Conservation (phyloP, 2,888 invertebrate species). For the Xanthostigma xanthostigma region DNA sequence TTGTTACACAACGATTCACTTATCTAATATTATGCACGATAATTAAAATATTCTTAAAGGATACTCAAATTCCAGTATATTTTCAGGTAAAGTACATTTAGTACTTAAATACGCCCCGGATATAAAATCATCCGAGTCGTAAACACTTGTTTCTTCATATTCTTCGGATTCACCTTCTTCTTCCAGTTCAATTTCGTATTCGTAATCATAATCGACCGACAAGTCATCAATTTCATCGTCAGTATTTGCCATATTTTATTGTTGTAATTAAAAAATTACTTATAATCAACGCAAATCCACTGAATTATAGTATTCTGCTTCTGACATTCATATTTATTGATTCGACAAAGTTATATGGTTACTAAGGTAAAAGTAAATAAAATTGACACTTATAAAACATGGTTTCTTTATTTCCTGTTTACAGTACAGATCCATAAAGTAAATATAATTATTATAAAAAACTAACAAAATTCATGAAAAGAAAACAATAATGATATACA, state of each 20-base stretch:
- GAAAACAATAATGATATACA: no score
- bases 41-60: constrained; percentile 29
- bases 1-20: neutral
- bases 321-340: no score
- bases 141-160: constrained; percentile 18
- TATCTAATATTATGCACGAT: neutral
- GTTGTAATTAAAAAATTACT: no score
- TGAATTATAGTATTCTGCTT: neutral
- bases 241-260: constrained; percentile 9
- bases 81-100: constrained; percentile 36
- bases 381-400: no score
- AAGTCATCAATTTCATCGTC: constrained; percentile 9
- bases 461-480: no score
- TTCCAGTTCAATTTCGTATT: constrained; percentile 8
- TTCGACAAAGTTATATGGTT: no score
- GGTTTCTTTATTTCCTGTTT: no score
- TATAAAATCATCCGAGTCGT: constrained; percentile 34
- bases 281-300: no score
- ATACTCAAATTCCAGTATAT: constrained; percentile 54
- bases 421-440: no score
- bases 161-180: constrained; percentile 9
- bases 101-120: constrained; percentile 38
- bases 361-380: no score
- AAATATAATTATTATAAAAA: no score
- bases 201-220: constrained; percentile 1